phyloP scores from a whole-genome alignment of 2,888 invertebrate species.

The Scaptomyza caliginosa region DNA sequence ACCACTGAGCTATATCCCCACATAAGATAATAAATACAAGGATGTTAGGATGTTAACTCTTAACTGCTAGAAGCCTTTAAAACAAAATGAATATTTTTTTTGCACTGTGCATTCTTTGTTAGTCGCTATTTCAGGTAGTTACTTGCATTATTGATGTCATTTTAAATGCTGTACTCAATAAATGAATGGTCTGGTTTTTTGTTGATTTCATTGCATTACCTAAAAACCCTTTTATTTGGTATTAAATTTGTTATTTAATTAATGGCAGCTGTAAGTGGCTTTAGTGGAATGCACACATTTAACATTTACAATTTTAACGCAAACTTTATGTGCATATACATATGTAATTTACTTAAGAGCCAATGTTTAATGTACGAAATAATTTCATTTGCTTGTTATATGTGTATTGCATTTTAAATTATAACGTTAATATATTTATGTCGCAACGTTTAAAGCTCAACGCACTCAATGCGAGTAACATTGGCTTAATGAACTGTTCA shows the following conservation, averaged over 20 bases:
- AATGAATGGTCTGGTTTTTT: conserved; percentile 15
- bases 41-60: no score
- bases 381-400: conserved; percentile 50
- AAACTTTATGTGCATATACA: conserved; percentile 24
- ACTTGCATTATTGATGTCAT: conserved; percentile 73
- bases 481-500: conserved; percentile 22
- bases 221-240: conserved; percentile 66
- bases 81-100: no score
- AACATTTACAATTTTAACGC: conserved; percentile 49
- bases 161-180: conserved; percentile 70
- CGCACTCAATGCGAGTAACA: conserved; percentile 52
- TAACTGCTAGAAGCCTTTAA: no score
- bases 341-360: conserved; percentile 71
- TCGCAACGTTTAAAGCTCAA: conserved; percentile 45
- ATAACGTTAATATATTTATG: conserved; percentile 53
- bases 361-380: conserved; percentile 11
- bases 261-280: conserved; percentile 50
- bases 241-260: conserved; percentile 76
- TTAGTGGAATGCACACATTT: conserved; percentile 37
- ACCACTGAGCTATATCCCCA: conserved; percentile 78
- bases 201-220: conserved; percentile 32
- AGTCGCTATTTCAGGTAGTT: conserved; percentile 57
- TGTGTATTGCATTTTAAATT: conserved; percentile 38
- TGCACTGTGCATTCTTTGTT: conserved; percentile 9
- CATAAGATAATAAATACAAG: no score